Percentiles rank a stretch among this genome's conserved stretches.
Conservation (phyloP, 2,113 vertebrate species). For the Orycteropus afer region DNA sequence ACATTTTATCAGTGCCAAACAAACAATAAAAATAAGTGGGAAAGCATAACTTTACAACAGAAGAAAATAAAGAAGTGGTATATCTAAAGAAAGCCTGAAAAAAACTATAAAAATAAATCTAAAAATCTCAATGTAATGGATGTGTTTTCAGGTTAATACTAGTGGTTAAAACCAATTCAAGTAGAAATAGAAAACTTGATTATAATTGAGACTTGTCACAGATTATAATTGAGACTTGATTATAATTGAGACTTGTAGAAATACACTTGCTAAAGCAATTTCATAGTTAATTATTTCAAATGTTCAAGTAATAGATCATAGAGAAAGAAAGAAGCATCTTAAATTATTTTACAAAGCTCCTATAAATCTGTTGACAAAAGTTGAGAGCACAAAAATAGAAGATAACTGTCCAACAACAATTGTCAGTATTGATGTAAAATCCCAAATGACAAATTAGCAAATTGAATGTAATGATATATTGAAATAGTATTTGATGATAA, state of each 20-base stretch:
- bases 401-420: background rate
- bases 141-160: background rate
- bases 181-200: background rate
- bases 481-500: constrained; percentile 8
- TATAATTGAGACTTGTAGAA: no score
- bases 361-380: constrained; percentile 6
- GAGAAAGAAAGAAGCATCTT: background rate
- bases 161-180: background rate
- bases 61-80: background rate
- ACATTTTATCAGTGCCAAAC: background rate
- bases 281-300: background rate
- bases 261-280: background rate
- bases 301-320: background rate
- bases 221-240: no score
- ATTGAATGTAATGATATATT: background rate
- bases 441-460: background rate
- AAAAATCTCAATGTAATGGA: background rate
- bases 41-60: background rate
- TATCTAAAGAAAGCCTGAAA: background rate
- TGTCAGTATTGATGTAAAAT: background rate
- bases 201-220: background rate
- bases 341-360: background rate
- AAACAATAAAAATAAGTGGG: background rate
- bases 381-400: background rate
- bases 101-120: background rate